Evolutionary conservation across 2,888 invertebrate genomes (phyloP).

Genomic region (Andrena praecox): DNA sequence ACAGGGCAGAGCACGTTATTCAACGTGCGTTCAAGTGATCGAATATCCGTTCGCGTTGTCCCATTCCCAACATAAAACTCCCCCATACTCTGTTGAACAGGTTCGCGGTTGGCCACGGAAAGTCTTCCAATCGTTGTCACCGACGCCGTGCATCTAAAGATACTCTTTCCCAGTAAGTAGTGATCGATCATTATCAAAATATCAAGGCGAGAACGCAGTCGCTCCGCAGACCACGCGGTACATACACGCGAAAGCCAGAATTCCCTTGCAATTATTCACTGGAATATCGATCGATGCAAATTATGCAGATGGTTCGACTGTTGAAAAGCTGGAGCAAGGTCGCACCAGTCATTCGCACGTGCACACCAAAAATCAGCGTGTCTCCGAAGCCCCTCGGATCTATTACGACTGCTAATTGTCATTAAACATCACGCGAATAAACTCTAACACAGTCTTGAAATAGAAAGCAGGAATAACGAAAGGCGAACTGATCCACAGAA

Average conservation of each 20-base stretch:
- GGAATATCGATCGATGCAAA: constrained; percentile 56
- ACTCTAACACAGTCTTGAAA: not conserved
- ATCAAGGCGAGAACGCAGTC: not conserved
- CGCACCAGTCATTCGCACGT: constrained; percentile 19
- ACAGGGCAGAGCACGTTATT: constrained; percentile 15
- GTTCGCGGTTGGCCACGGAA: not conserved
- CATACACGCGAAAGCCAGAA: constrained; percentile 16
- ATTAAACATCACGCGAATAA: no score
- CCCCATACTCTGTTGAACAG: not conserved
- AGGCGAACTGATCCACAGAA: not conserved
- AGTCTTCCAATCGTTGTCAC: constrained; percentile 1
- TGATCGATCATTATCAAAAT: not conserved
- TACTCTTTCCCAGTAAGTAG: not conserved
- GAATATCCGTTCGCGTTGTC: constrained; percentile 11
- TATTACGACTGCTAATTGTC: no score
- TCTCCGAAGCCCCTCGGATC: no score
- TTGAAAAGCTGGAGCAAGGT: constrained; percentile 46
- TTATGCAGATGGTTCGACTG: constrained; percentile 53
- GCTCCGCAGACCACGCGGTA: not conserved
- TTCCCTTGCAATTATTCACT: constrained; percentile 43
- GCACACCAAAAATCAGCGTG: constrained; percentile 13
- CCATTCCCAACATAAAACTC: constrained; percentile 6
- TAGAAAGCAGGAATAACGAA: not conserved
- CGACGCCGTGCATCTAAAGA: not conserved
- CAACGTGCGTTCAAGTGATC: constrained; percentile 1